Evolutionary conservation across 2,113 vertebrate species (phyloP).

Genomic region (Tylochromis polylepis): DNA sequence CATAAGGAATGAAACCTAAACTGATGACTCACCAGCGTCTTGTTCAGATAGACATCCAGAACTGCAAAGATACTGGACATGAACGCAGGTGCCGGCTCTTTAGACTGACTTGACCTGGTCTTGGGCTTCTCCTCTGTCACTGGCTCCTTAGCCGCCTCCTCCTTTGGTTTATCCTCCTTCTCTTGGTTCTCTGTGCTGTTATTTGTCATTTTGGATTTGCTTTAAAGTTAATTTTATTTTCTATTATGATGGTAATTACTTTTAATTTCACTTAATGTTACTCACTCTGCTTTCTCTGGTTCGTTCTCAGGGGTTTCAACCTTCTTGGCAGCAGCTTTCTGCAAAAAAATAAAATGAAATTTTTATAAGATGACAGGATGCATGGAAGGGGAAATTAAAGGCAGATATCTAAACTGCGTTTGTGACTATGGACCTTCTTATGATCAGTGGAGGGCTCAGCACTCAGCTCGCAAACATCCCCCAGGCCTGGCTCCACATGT

Average conservation of each 20-base stretch:
- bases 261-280: constrained; percentile 25
- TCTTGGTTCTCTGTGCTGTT: constrained; percentile 91
- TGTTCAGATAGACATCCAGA: constrained; percentile 86
- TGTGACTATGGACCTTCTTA: constrained; percentile 80
- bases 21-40: constrained; percentile 81
- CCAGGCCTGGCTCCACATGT: constrained; percentile 86
- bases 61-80: constrained; percentile 87
- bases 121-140: constrained; percentile 77
- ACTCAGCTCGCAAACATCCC: constrained; percentile 83
- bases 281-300: constrained; percentile 95
- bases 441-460: constrained; percentile 61
- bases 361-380: neutral
- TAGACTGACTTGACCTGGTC: constrained; percentile 70
- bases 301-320: constrained; percentile 75
- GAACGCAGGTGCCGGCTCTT: constrained; percentile 81
- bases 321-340: constrained; percentile 68
- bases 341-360: constrained; percentile 22
- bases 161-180: constrained; percentile 87
- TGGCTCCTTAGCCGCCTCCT: constrained; percentile 75
- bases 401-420: neutral
- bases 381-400: neutral
- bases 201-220: neutral
- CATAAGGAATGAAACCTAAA: neutral
- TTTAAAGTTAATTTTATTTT: neutral
- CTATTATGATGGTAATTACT: neutral